Evolutionary conservation across 2,888 invertebrate species (phyloP).

Genomic region (Hydroisotoma schaefferi): DNA sequence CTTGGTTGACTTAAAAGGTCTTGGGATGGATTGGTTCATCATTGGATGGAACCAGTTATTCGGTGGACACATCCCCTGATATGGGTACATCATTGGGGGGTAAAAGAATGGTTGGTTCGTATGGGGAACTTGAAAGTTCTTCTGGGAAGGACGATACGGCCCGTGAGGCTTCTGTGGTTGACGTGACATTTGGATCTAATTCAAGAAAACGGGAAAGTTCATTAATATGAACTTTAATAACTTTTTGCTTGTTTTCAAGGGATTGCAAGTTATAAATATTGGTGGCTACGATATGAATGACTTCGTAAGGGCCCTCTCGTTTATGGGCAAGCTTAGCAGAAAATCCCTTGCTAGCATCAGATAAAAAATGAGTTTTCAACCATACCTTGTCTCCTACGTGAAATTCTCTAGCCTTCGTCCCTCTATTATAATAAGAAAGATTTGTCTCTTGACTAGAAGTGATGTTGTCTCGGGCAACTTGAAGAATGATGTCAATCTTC

Average conservation of each 20-base stretch:
- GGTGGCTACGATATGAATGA: slow-evolving; percentile 6
- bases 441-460: background rate
- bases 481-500: slow-evolving; percentile 11
- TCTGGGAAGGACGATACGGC: background rate
- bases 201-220: slow-evolving; percentile 14
- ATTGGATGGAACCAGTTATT: background rate
- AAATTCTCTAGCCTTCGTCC: slow-evolving; percentile 7
- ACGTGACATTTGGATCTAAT: background rate
- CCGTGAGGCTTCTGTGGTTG: background rate
- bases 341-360: slow-evolving; percentile 25
- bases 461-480: slow-evolving; percentile 22
- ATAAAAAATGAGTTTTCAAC: slow-evolving; percentile 22
- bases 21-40: no score
- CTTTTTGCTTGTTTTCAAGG: slow-evolving; percentile 1
- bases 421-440: slow-evolving; percentile 19
- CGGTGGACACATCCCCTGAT: background rate
- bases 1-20: no score
- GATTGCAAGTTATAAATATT: slow-evolving; percentile 15
- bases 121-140: no score
- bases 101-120: background rate
- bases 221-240: slow-evolving; percentile 26
- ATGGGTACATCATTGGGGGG: background rate
- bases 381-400: slow-evolving; percentile 23
- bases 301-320: slow-evolving; percentile 27
- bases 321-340: slow-evolving; percentile 12